Evolutionary conservation across 2,113 vertebrate species (phyloP), one percentile per base, ranked within the genome.

Genomic region (Heliornis fulica): DNA sequence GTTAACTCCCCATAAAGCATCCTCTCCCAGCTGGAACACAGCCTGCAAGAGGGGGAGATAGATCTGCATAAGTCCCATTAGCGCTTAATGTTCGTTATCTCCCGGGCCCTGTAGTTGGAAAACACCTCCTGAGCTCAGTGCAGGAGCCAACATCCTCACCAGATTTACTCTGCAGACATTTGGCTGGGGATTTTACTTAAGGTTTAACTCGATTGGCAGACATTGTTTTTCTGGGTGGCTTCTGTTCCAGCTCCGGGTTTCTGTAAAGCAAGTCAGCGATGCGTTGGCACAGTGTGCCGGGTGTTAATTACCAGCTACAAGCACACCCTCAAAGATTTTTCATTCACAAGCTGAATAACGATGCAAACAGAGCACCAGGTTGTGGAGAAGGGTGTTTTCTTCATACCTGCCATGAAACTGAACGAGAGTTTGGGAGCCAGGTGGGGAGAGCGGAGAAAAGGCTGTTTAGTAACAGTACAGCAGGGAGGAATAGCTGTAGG

Each of bases 281-380:
- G 83, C 80, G 21, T 21, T 95, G 96, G 91, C 96, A 96, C 61
- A 69, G 54, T 2, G 56, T 79, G 83, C 54, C 11, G 83, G 48
- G 63, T 93, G 94, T 92, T 95, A 96, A 96, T 96, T 92, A 92
- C 88, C 83, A 96, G 85, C 78, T 86, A 95, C 90, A 90, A 83
- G 92, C 92, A 86, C 83, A 43, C 11, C 56, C 90, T 88, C 68
- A 34, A n/a, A 82, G 82, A 54, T 59, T 96, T 92, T 93, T 91
- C 94, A 88, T 96, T 96, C 88, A 86, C 85, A 90, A 22, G 69
- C 90, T 90, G 91, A 86, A 80, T 54, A 69, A 61, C 3, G 5
- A 36, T n/a, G 64, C 53, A 93, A 72, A 41, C 48, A 69, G 74
- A 77, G 60, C 63, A 76, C 22, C 78, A 69, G 90, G 92, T 53